phyloP scores from a whole-genome alignment of 2,888 invertebrate genomes.

The Geophilus truncorum region DNA sequence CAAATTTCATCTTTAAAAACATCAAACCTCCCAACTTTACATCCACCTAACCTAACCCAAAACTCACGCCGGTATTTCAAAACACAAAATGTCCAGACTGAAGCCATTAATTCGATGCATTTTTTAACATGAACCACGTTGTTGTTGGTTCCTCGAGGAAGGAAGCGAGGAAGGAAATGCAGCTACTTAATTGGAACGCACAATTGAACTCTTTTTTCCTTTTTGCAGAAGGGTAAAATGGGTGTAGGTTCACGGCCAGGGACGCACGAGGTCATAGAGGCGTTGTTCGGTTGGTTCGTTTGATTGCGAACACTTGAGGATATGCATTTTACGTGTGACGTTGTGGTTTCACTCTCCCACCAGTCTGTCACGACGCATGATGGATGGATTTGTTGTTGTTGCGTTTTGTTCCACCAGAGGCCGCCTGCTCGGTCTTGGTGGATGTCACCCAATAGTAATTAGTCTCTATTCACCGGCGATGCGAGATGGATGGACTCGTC shows the following conservation, averaged over 20 bases:
- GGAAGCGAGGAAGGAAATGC: neutral
- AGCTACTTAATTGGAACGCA: conserved; percentile 10
- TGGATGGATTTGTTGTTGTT: conserved; percentile 15
- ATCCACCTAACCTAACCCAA: too few species aligned
- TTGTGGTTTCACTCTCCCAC: neutral
- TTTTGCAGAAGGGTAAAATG: neutral
- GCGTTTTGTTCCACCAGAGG: conserved; percentile 2
- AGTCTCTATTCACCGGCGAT: conserved; percentile 12
- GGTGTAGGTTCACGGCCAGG: conserved; percentile 5
- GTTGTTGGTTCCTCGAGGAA: neutral
- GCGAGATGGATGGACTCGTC: conserved; percentile 5
- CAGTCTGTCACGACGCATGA: neutral
- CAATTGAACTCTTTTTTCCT: neutral
- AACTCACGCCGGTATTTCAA: too few species aligned
- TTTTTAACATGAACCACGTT: neutral
- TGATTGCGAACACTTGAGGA: neutral
- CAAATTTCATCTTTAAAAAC: too few species aligned
- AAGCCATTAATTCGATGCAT: neutral
- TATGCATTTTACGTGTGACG: neutral
- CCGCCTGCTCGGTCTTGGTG: neutral
- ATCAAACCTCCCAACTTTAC: too few species aligned
- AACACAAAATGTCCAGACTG: too few species aligned
- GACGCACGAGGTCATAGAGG: neutral
- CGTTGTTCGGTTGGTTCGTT: neutral
- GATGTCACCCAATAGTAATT: conserved; percentile 11